Evolutionary conservation across 2,888 invertebrate species (phyloP), one percentile per base, ranked within the genome.

Genomic region (Limnephilus marmoratus): DNA sequence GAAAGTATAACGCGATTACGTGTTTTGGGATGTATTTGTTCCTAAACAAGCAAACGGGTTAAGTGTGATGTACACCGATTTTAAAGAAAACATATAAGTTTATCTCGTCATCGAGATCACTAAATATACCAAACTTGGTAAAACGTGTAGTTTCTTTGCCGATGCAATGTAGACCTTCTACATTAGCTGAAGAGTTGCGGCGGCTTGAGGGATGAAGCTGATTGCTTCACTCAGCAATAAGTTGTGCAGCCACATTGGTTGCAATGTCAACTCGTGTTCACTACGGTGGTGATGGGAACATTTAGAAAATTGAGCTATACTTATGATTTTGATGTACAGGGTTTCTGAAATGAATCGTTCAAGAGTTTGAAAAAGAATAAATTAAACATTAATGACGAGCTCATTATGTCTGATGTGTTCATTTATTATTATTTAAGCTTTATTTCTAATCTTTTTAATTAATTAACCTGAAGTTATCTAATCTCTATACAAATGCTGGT

Each of bases 311-410:
- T 68, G 68, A 68, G 18, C 53, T 68, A 68, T 24, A 68, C 3
- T 68, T 68, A 68, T 68, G 68, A 68, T 68, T 68, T 68, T 68
- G 68, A 68, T 68, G 68, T 68, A 68, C 68, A 68, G 68, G 68
- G 68, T 68, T 68, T 68, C n/a, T 68, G 24, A 68, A 68, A 68
- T 68, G 68, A 68, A 68, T 68, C 68, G 9, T 68, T 68, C n/a
- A 68, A 5, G 68, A 9, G 24, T 68, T 68, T 68, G 68, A 68
- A 68, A 68, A 68, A 68, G 68, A 68, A 68, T 68, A 24, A 68
- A 68, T n/a, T 68, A n/a, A 68, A n/a, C 68, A 68, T 18, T 68
- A 68, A 68, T 68, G n/a, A 68, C 68, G 2, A 68, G 24, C 68
- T 68, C 11, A 24, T 68, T 68, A 7, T 68, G 68, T 68, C 68